Evolutionary conservation across 2,797 vertebrate genomes (phyloP), one percentile per base, ranked within the genome.

Genomic region (Smutsia gigantea): DNA sequence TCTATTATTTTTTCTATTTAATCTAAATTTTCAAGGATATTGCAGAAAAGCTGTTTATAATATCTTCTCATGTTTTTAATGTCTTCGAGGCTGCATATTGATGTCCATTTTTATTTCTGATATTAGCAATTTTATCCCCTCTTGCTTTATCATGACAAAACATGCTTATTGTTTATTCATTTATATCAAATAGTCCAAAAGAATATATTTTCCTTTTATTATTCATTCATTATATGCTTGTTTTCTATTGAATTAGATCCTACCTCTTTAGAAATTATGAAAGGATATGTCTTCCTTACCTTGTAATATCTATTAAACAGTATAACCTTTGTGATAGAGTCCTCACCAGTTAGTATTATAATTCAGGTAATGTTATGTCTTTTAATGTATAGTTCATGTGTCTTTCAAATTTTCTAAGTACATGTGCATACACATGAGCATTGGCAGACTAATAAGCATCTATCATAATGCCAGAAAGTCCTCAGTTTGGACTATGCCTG

Each of bases 221-320:
- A n/a, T n/a, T n/a, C n/a, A n/a, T 69, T 84, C 3, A 84, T 66
- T 82, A 11, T 83, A 51, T 77, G 61, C 5, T 82, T 88, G 23
- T 75, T 75, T 84, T 84, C 69, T 90, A 15, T 68, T 59, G 57
- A 75, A 72, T 57, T 83, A 89, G 27, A 77, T 51, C 57, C 39
- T 84, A 23, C 31, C 51, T 77, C n/a, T 61, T 68, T 75, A 6
- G 6, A 53, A 86, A 68, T 78, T 78, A 14, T 69, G 53, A 84
- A 94, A 83, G 66, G n/a, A 64, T 23, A 34, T 31, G 12, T 77
- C 57, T 84, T 57, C 31, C 83, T 49, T 86, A 68, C 66, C 27
- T 63, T 87, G 64, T 27, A 75, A 46, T 89, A 14, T 34, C 21
- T 89, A 68, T 77, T 89, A 94, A 94, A 63, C 23, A 94, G 34